Evolutionary conservation across 2,888 invertebrate genomes (phyloP).

Genomic region (Incurvaria masculella): DNA sequence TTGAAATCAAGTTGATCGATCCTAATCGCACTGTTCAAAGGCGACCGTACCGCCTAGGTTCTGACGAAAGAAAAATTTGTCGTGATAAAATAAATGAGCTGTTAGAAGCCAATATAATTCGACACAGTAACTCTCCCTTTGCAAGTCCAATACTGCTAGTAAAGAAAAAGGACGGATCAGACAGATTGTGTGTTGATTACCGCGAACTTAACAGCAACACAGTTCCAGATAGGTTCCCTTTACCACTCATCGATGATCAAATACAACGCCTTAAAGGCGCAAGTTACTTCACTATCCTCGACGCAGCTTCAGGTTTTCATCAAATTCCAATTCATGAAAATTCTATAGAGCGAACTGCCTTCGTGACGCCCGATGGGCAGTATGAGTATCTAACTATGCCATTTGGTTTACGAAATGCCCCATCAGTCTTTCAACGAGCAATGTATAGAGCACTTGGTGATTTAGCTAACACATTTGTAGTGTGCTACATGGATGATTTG

Average conservation of each 20-base stretch:
- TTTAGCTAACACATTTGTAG: slow-evolving; percentile 10
- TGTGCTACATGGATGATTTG: slow-evolving; percentile 18
- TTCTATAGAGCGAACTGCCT: slow-evolving; percentile 14
- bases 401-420: slow-evolving; percentile 17
- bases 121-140: slow-evolving; percentile 20
- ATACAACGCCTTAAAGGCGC: slow-evolving; percentile 7
- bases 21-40: too few species aligned
- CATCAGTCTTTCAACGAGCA: slow-evolving; percentile 15
- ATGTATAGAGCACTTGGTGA: slow-evolving; percentile 14
- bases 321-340: too few species aligned
- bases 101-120: too few species aligned
- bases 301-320: too few species aligned
- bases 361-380: slow-evolving; percentile 14
- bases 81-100: too few species aligned
- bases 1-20: too few species aligned
- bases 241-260: slow-evolving; percentile 14
- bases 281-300: slow-evolving; percentile 7
- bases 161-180: slow-evolving; percentile 21
- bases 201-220: slow-evolving; percentile 20
- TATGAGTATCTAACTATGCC: slow-evolving; percentile 18
- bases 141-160: slow-evolving; percentile 21
- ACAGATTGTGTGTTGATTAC: slow-evolving; percentile 21
- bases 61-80: too few species aligned
- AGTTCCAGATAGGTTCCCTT: slow-evolving; percentile 13
- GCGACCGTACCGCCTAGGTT: too few species aligned